Evolutionary conservation across 30 jellyfish, hydroid and myxozoan species (phyloP), one percentile per base, ranked within the genome.

Genomic region (Catostylus mosaicus): DNA sequence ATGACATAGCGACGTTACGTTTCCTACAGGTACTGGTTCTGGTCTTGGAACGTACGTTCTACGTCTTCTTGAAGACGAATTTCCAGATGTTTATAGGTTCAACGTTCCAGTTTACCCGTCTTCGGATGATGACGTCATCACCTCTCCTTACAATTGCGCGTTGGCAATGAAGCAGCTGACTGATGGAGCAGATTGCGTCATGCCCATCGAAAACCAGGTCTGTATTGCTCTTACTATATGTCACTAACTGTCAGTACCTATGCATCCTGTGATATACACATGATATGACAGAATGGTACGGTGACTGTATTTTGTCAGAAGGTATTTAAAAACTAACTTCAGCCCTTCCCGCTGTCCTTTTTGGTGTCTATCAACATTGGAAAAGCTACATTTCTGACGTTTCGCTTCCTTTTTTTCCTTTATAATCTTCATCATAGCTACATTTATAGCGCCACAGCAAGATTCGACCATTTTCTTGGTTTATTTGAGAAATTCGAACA

Each of bases 181-280:
- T 3, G 96, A 92, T 32, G 67, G 85, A 8, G 94, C 98, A 32
- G 97, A 92, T 40, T 85, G 93, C 64, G 97, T 87, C 35, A 27
- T 92, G 76, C 97, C 98, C 10, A 74, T 92, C 31, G 98, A 92
- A 67, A 92, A 92, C 57, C 98, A 92, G 90, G 96, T 87, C 16
- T 18, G 52, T 8, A 38, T 73, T 38, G 61, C 27, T 67, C 3
- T 27, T 27, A 19, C 10, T 14, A 14, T 19, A 1, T 32, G 36
- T 32, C 6, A 3, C 30, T 22, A 5, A 4, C 45, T 6, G 31
- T 2, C 5, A 5, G 76, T 24, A 2, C 24, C 45, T 24, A 6
- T 63, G 7, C 76, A 63, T 24, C 11, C n/a, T 54, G 67, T 16
- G 12, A n/a, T n/a, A n/a, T n/a, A 16, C 11, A 61, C 0, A 4